Base-by-base conservation (phyloP, 2,797 vertebrate species). In the Meriones psammophilus region DNA sequence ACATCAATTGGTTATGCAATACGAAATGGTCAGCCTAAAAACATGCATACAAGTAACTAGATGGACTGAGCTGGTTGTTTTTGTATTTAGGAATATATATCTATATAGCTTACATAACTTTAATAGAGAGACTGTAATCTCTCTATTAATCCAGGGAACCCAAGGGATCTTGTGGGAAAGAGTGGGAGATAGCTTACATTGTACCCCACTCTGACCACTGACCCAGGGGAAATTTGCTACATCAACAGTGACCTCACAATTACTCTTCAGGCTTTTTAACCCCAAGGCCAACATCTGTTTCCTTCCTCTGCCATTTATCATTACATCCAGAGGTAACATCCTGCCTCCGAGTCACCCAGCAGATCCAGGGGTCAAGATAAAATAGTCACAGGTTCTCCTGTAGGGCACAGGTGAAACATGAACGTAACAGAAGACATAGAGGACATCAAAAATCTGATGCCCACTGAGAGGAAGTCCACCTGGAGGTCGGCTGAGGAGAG, bases 231-330 rank as follows among this genome's bases (percentile, higher is more conserved):
- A 56, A 50, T 81, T 46, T 36, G 18, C 60, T 81, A 89, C 36
- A 56, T 54, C 68, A 36, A 33, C 62, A 10, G 64, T 97, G 97
- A 97, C 97, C 83, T 98, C 97, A 98, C 80, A 97, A 97, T 97
- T 83, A n/a, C 36, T 69, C 8, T 26, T 74, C 17, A 58, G 13
- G 2, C n/a, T 42, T 26, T 42, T 85, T 24, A 1, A 2, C 54
- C 30, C 64, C 8, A 17, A 69, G 30, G 68, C 18, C 87, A 88
- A 15, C 0, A 4, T 22, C 42, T 39, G 7, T 84, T 20, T 33
- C 17, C 86, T 24, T 36, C 20, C 50, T 22, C 92, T 33, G 58
- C 77, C 90, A 50, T 77, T 58, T 58, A 15, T 26, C 87, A 10
- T 76, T 92, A 46, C 79, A 62, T 33, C 66, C 0, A 3, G 42